Conservation (phyloP, 2,113 vertebrate species). For the Symphodus melops region DNA sequence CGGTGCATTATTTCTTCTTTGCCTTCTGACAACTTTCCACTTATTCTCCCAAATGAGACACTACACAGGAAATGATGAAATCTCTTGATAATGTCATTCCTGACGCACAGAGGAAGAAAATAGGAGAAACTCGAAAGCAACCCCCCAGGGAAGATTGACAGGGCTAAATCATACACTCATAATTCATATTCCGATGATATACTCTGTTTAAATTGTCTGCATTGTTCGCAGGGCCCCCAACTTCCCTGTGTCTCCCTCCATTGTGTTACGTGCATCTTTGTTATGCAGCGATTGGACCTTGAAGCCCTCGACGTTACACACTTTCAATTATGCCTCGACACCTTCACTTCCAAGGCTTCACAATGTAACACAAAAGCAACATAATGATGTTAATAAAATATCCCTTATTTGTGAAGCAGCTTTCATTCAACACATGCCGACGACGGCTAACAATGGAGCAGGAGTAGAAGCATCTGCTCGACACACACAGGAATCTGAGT, state of each 20-base stretch:
- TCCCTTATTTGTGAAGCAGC: neutral
- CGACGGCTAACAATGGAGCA: neutral
- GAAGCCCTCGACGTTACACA: neutral
- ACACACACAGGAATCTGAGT: too few species aligned
- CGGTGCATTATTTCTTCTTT: slow-evolving; percentile 35
- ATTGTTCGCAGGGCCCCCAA: neutral
- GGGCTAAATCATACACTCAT: slow-evolving; percentile 7
- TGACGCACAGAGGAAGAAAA: slow-evolving; percentile 27
- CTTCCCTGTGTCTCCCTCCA: neutral
- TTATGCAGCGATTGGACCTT: neutral
- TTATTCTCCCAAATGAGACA: slow-evolving; percentile 46
- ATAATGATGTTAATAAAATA: neutral
- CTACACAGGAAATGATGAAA: slow-evolving; percentile 49
- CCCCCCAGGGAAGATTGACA: neutral
- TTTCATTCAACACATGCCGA: neutral
- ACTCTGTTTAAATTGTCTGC: neutral
- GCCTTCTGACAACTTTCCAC: slow-evolving; percentile 42
- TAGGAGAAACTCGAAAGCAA: slow-evolving; percentile 25
- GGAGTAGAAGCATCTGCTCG: neutral
- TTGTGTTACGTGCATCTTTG: neutral
- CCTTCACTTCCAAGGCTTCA: neutral
- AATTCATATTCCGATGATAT: neutral
- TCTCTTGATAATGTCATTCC: slow-evolving; percentile 36
- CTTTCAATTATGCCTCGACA: neutral
- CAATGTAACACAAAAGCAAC: neutral